Base-by-base conservation (phyloP, 2,797 vertebrate species). In the Phoeniculus purpureus region DNA sequence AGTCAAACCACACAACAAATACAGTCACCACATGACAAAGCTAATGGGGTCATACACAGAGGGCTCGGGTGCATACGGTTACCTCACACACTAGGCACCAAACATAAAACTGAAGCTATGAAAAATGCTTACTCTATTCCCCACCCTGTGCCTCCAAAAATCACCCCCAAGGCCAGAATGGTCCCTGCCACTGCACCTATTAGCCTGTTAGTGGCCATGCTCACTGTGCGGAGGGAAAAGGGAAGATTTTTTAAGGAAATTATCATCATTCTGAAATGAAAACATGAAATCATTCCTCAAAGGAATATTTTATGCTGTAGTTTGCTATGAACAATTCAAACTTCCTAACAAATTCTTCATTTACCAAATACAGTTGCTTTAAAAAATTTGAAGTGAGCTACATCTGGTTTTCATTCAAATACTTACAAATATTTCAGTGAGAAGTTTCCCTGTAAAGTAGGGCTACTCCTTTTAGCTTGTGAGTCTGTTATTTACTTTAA, bases 111-210 rank as follows among this genome's bases (percentile, higher is more conserved):
- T 97, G 96, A 98, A 97, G 98, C 97, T 97, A 97, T 98, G 96
- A 98, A 98, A 98, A 98, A 97, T 99, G 99, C 99, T 99, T 99
- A 99, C 99, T 99, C 99, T 98, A 99, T 98, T 98, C 99, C 99
- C 99, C 99, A 99, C 99, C 99, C 99, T 98, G 98, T 99, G 98
- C 99, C 99, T 99, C 99, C 99, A 99, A 99, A 99, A 98, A 99
- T 99, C 98, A 99, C 98, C 98, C 99, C 99, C 98, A 99, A 98
- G 97, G 99, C 99, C 99, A 99, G 99, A 98, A 99, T 98, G 98
- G 98, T 99, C 98, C 99, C 99, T 97, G 99, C 99, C 98, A 99
- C 98, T 96, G 99, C 99, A 98, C 99, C 99, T 99, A 99, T 99
- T 96, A 99, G 99, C 98, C 99, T 99, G 99, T 99, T 99, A 98